Base-by-base conservation (phyloP, 2,888 invertebrate species). In the Dynastes grantii region DNA sequence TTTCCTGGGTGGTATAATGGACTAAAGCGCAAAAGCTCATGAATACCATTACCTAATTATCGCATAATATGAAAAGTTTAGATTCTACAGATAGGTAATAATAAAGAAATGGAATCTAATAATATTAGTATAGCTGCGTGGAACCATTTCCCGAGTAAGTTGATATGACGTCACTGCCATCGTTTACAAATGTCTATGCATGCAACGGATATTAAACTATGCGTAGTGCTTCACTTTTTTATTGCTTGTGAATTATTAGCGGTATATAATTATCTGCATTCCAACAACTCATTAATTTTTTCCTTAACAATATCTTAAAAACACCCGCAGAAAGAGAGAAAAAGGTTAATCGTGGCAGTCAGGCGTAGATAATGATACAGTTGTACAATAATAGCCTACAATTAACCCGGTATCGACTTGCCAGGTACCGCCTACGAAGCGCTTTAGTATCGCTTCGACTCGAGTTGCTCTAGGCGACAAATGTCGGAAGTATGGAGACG, bases 401-500 rank as follows among this genome's bases (percentile, higher is more conserved):
- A 85, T 85, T 85, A 85, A 83, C 81, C 79, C 80, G 84, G 81
- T 84, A 84, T 84, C 84, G 81, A 81, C 83, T 83, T 81, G 79
- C 81, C 61, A 73, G 78, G 77, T 79, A 79, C 81, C 83, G 82
- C 81, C 81, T 76, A 78, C 81, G 78, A 77, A 55, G 76, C 79
- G 80, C 78, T 68, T 78, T 77, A 29, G 63, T 78, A 82, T 82
- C 82, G 81, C 79, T 79, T 78, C 80, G 79, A 78, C 81, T 81
- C 82, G 40, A 40, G 37, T 40, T 37, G 83, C 63, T 70, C 64
- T 82, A 78, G 84, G 85, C 85, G 85, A 83, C 85, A 82, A 84
- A 84, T 84, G 85, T 85, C 85, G 86, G 85, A 86, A 85, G 83
- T 84, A 77, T 16, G 9, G 65, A 84, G 83, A 83, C 83, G 84